A percentile compares a stretch with the other conserved stretches of the same genome.
phyloP scores from a whole-genome alignment of 2,113 vertebrate genomes.

The Phoenicopterus ruber region DNA sequence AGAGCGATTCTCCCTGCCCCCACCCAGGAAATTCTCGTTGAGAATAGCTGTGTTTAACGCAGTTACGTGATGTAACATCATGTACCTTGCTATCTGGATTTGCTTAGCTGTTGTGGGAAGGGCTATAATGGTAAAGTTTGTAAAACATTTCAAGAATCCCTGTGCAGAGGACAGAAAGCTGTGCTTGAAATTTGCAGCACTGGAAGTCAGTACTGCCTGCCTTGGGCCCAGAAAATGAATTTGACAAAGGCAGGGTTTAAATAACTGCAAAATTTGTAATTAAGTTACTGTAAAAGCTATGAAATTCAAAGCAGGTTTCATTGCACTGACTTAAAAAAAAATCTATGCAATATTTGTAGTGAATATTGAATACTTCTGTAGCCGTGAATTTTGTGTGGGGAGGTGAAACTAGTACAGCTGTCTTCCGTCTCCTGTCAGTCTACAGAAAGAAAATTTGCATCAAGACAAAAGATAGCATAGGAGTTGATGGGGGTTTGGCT shows the following conservation, averaged over 20 bases:
- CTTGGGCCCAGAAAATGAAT: background rate
- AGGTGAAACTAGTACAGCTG: background rate
- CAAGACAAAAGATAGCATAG: background rate
- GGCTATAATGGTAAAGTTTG: background rate
- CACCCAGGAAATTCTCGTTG: background rate
- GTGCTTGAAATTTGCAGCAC: rapidly evolving
- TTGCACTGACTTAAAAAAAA: background rate
- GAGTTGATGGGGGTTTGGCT: conserved; percentile 1
- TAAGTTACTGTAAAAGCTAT: background rate
- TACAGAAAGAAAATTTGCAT: background rate
- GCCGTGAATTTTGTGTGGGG: background rate
- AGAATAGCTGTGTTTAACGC: background rate
- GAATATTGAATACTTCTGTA: background rate
- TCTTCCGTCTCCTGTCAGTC: background rate
- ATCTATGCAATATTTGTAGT: background rate
- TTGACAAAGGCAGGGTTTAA: background rate
- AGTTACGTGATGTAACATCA: rapidly evolving
- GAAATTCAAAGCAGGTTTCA: background rate
- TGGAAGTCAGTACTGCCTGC: background rate
- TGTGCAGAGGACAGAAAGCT: background rate
- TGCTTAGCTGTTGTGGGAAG: background rate
- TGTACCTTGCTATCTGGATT: background rate
- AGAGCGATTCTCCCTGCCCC: background rate
- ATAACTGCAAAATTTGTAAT: background rate
- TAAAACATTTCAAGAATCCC: background rate